Evolutionary conservation across 1,140 invertebrate species (phyloP).

Genomic region (Arctopsyche grandis): DNA sequence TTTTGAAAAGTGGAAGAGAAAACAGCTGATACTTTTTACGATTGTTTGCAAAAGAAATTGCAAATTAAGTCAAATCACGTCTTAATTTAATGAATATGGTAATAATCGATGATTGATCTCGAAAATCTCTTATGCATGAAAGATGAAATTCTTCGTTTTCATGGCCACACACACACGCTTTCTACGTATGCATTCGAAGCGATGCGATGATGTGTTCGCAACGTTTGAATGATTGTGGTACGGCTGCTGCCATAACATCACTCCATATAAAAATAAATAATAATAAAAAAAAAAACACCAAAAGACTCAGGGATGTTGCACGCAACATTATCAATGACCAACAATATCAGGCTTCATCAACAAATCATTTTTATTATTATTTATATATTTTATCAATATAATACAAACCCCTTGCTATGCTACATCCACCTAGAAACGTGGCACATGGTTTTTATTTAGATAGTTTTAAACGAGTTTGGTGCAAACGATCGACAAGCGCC

Average conservation of each 20-base stretch:
- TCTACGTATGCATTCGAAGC: slow-evolving; percentile 44
- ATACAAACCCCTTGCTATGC: too few relatives aligned
- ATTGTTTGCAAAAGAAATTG: not conserved
- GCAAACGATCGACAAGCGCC: too few relatives aligned
- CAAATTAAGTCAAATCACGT: slow-evolving; percentile 24
- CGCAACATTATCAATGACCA: not conserved
- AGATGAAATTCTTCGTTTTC: slow-evolving; percentile 42
- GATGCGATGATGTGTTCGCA: not conserved
- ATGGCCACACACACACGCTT: slow-evolving; percentile 31
- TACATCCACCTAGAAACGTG: too few relatives aligned
- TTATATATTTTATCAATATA: too few relatives aligned
- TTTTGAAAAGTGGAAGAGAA: not conserved
- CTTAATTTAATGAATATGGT: slow-evolving; percentile 35
- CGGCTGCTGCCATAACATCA: not conserved
- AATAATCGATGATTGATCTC: slow-evolving; percentile 42
- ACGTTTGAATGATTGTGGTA: slow-evolving; percentile 28
- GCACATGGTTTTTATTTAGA: too few relatives aligned
- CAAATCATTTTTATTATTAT: too few relatives aligned
- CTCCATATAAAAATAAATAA: not conserved
- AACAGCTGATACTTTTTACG: not conserved
- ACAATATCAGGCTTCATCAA: too few relatives aligned
- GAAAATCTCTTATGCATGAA: slow-evolving; percentile 51
- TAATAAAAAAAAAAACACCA: too few relatives aligned
- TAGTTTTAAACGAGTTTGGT: too few relatives aligned
- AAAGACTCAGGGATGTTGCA: too few relatives aligned